These are phyloP conservation scores for Caloenas nicobarica DNA, from an alignment of 2,113 vertebrate genomes.

Conservation along the genomic window DNA sequence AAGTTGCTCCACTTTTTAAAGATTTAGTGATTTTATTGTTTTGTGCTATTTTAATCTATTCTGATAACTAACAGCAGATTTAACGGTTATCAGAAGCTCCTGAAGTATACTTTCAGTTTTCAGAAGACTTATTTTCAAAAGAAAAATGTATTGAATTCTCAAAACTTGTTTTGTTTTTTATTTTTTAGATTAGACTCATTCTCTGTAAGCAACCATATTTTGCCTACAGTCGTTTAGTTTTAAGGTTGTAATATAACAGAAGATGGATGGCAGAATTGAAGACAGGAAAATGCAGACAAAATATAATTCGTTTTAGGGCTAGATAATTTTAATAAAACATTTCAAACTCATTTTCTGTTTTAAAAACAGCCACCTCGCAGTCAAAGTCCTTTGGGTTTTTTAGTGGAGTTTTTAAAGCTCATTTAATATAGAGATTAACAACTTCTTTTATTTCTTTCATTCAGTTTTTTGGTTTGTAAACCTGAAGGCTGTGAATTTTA, in stretches of 20 bases:
- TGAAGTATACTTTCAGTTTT: not conserved
- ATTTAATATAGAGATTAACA: slow-evolving; percentile 9
- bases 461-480: slow-evolving; percentile 12
- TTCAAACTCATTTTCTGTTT: not conserved
- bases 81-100: not conserved
- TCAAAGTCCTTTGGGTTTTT: not conserved
- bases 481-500: slow-evolving; percentile 28
- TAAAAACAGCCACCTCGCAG: not conserved
- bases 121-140: not conserved
- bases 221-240: not conserved
- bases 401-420: not conserved
- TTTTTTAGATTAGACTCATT: not conserved
- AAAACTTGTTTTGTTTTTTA: not conserved
- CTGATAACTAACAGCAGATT: not conserved
- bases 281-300: not conserved
- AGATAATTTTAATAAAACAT: not conserved
- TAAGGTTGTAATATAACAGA: not conserved
- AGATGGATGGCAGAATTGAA: not conserved
- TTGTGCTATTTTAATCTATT: not conserved
- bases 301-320: not conserved
- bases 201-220: not conserved
- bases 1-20: not conserved
- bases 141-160: not conserved
- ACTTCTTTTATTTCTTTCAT: not conserved
- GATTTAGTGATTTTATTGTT: not conserved